Evolutionary conservation across 2,797 vertebrate genomes (phyloP).

Genomic region (Molothrus ater): DNA sequence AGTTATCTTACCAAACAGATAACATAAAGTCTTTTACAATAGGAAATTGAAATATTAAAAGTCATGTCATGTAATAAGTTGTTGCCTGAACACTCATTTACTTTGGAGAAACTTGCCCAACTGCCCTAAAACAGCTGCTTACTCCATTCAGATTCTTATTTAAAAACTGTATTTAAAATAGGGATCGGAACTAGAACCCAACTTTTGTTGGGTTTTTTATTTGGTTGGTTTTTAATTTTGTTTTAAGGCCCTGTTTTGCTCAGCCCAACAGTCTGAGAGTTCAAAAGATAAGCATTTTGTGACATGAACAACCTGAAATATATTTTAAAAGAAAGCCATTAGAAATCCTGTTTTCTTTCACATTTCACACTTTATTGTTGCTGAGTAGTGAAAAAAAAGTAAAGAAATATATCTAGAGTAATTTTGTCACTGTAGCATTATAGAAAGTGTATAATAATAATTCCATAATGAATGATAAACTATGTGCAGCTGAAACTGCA

Average conservation of each 20-base stretch:
- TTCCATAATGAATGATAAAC: constrained; percentile 19
- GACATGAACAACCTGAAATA: constrained; percentile 33
- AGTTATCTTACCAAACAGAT: constrained; percentile 1
- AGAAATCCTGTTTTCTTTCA: constrained; percentile 57
- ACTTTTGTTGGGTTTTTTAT: background rate
- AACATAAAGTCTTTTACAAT: background rate
- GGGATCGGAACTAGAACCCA: background rate
- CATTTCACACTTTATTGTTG: constrained; percentile 56
- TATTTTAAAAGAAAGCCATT: constrained; percentile 63
- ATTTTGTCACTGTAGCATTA: constrained; percentile 7
- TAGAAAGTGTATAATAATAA: background rate
- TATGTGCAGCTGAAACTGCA: background rate
- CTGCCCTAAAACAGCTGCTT: background rate
- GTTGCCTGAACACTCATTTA: background rate
- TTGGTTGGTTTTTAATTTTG: background rate
- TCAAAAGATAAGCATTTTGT: constrained; percentile 45
- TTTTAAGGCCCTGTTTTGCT: background rate
- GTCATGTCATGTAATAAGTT: background rate
- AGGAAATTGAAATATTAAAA: background rate
- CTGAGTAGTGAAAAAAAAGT: constrained; percentile 18
- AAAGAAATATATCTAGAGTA: background rate
- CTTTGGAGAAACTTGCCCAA: background rate
- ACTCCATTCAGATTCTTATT: background rate
- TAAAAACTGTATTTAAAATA: background rate
- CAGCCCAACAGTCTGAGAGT: constrained; percentile 11